Base-by-base conservation (phyloP, 1,140 invertebrate species). In the Drosophila subobscura region DNA sequence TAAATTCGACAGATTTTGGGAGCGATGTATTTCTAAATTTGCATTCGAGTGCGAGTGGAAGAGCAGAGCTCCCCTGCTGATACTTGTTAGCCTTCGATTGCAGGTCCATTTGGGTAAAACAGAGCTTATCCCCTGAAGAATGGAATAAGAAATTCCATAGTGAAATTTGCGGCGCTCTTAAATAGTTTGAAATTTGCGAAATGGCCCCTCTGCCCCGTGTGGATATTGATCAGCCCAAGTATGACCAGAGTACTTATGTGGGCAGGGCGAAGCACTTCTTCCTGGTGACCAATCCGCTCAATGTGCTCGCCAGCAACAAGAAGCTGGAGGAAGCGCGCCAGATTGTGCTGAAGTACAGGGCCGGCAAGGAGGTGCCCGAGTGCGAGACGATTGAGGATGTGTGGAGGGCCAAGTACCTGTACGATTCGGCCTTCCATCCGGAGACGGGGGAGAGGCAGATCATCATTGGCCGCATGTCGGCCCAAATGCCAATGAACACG, bases 401-500 rank as follows among this genome's bases (percentile, higher is more conserved):
- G 25, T 95, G 95, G 94, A 92, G 92, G 20, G 94, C 94, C 10
- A 97, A 96, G 90, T 95, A 95, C 78, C 85, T 97, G 12, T 96
- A 97, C 91, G 96, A 97, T 90, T 96, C 96, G 33, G 96, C 96
- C 0, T 97, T 94, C 77, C 96, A 97, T 92, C 96, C 96, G 0
- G 96, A 97, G 86, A 96, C 96, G 0, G 96, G 96, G 0, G 96
- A 97, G 88, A 95, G 95, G 77, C 85, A 85, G 94, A 92, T 95
- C 49, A 85, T 96, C 1, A 93, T 97, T 59, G 96, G 97, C 2
- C 92, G 97, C 37, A 97, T 97, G 97, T 95, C 95, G 6, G 96
- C 96, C n/a, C 96, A 97, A 92, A 97, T 98, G 10, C 97, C 97
- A 2, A 97, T 97, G 93, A 98, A 98, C 80, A 98, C 97, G 93